Conservation (phyloP, 2,888 invertebrate species). For the Augiades crinisus region DNA sequence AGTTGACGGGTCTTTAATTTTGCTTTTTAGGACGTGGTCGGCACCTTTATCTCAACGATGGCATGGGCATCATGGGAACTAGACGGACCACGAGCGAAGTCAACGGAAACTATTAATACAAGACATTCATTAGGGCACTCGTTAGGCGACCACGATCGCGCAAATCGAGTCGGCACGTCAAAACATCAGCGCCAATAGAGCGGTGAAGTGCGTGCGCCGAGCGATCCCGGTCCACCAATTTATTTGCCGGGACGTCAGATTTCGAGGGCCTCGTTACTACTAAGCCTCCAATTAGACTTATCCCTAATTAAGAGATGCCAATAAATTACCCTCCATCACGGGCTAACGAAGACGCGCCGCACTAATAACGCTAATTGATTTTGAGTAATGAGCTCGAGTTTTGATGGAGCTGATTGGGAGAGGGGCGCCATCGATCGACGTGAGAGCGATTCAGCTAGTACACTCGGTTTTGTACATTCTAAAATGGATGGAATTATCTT, state of each 20-base stretch:
- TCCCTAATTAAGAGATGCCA: constrained; percentile 83
- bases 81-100: no score
- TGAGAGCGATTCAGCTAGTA: constrained; percentile 14
- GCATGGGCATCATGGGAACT: no score
- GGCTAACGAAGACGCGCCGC: constrained; percentile 80
- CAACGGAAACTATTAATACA: not conserved
- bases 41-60: no score
- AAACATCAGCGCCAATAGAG: constrained; percentile 65
- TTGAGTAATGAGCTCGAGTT: constrained; percentile 81
- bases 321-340: constrained; percentile 83
- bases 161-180: constrained; percentile 48
- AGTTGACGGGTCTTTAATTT: no score
- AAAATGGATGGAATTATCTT: constrained; percentile 6
- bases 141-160: constrained; percentile 16
- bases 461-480: constrained; percentile 11
- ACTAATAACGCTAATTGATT: constrained; percentile 82
- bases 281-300: constrained; percentile 83
- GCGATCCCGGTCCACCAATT: constrained; percentile 68
- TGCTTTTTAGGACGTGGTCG: no score
- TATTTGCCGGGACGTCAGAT: constrained; percentile 80
- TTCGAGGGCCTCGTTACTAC: constrained; percentile 82
- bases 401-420: constrained; percentile 76
- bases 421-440: constrained; percentile 58
- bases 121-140: constrained; percentile 13
- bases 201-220: constrained; percentile 55